Evolutionary conservation across 2,888 invertebrate genomes (phyloP), one percentile per base, ranked within the genome.

Genomic region (Ormia ochracea): DNA sequence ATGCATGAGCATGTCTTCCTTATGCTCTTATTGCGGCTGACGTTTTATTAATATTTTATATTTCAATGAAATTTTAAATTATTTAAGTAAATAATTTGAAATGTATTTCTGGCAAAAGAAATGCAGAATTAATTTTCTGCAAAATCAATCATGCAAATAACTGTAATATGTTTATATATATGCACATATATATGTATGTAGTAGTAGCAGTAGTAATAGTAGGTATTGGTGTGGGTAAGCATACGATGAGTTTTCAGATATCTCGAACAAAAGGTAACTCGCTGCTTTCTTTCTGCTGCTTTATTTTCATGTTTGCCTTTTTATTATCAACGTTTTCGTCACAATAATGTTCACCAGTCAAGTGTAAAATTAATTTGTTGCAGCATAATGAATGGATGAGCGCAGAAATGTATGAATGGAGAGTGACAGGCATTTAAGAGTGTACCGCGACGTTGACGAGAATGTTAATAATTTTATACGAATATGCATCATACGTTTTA

Each of bases 361-460:
- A 66, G 54, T 56, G 61, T 63, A 80, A 80, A 80, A 80, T 80
- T 76, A 76, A 80, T 80, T 80, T 80, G 66, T 59, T 68, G 72
- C 70, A 43, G 21, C 4, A 48, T 19, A 63, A 54, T 54, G 45
- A 69, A 43, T 38, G 33, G 23, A 61, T n/a, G 63, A 41, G 48
- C 2, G 59, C 12, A 31, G n/a, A 12, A 38, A n/a, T 10, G 45
- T 28, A 9, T 54, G 19, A 56, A 36, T 58, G 56, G n/a, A 23
- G 33, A 63, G 23, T 33, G 56, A 19, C 63, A 48, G 63, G 26
- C 31, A 33, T 41, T 63, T 41, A n/a, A n/a, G n/a, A n/a, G n/a
- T n/a, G 17, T 48, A 31, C 14, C 17, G 23, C 10, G 33, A 48
- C 38, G 17, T 21, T 50, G 48, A 66, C n/a, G 48, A 41, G 31